Evolutionary conservation across 2,113 vertebrate species (phyloP), one percentile per base, ranked within the genome.

Genomic region (Probosciger aterrimus): DNA sequence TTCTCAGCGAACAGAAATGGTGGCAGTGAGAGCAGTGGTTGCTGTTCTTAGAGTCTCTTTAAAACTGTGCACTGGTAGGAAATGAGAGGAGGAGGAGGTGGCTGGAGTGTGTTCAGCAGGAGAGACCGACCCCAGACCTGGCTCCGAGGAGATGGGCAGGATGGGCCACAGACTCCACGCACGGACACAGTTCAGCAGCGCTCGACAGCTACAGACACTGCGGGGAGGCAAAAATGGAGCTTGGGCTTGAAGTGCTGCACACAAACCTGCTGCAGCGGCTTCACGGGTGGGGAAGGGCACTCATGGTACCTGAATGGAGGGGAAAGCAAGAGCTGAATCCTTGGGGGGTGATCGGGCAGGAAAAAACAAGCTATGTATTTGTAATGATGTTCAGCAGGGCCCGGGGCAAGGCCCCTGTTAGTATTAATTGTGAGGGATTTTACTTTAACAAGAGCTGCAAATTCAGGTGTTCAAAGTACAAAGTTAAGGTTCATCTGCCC

Each of bases 71-170:
- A 31, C 24, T 25, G 43, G 49, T 2, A 69, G 73, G 46, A 80
- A 65, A 27, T 6, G 28, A 12, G 7, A 52, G 18, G 28, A 77
- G n/a, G 22, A 76, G 28, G 18, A 6, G 30, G 27, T n/a, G 33
- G 33, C 30, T 71, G 62, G n/a, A 49, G n/a, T 4, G 67, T 4
- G 9, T 4, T 39, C 8, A 6, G 55, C 20, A 31, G 44, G 25
- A 30, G n/a, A 81, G 74, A 43, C 20, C 0, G 3, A 57, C 8
- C 1, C 2, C 23, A 2, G 2, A 1, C 43, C 43, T 37, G 67
- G n/a, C 19, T 71, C 43, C 5, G 11, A n/a, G 18, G 35, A 35
- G 49, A 24, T 1, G 13, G 49, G 6, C 14, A 43, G 86, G 55
- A 31, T 14, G 18, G 65, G 53, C 23, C 16, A 8, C 3, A 2